Base-by-base conservation (phyloP, 92 coral and sea anemone genomes). In the Epizoanthus scotinus region DNA sequence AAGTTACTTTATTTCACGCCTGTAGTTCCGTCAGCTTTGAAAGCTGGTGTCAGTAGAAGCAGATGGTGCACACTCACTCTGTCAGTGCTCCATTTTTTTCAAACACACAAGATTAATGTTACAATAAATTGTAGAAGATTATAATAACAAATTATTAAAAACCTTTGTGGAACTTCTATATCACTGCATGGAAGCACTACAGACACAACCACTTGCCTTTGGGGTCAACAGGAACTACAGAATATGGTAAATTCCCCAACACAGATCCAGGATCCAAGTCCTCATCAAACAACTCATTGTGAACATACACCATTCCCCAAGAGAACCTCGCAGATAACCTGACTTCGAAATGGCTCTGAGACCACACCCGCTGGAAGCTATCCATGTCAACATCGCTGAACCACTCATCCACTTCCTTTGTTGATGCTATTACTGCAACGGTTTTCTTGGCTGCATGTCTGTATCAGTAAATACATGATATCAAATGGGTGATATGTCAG, bases 351-450 rank as follows among this genome's bases (percentile, higher is more conserved):
- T 54, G 62, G 61, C 86, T 82, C 57, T 82, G 74, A 14, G 86
- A 82, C 86, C 86, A 82, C 52, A 82, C 55, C 59, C 86, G 63
- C 70, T 82, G 86, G 72, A 82, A 82, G 25, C 67, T 54, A 56
- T 82, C 86, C 64, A 55, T 57, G 28, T 82, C 86, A 59, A 71
- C 71, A 82, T 72, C 66, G 22, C 29, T 69, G 47, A 82, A 82
- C 72, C 72, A 67, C 62, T 66, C 59, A 61, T 71, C 81, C 36
- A 77, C 80, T 21, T 70, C 65, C 20, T 77, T 77, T 42, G 64
- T 50, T 15, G 86, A 64, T 10, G 60, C 55, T 20, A 82, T n/a
- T 17, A 71, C 61, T 6, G 63, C 69, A 27, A 40, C 56, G 24
- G 79, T 71, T 40, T 82, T 82, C 54, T 82, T 82, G 28, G 40